phyloP scores from a whole-genome alignment of 2,113 vertebrate genomes.

The Corapipo altera region DNA sequence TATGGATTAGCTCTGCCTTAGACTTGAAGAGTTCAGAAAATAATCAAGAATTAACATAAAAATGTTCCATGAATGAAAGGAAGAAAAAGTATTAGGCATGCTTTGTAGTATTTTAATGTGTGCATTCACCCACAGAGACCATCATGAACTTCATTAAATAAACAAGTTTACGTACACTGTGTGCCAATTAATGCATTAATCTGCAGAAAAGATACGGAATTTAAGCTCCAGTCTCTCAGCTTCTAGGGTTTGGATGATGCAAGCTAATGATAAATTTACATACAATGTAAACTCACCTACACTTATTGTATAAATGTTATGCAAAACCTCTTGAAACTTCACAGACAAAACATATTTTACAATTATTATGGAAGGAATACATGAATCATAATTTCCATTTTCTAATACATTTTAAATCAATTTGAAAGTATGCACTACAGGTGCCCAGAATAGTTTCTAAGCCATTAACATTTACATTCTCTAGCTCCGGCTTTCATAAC shows the following conservation, averaged over 20 bases:
- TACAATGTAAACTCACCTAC: neutral
- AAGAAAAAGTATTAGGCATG: neutral
- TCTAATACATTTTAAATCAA: neutral
- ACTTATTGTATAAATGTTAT: neutral
- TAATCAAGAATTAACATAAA: neutral
- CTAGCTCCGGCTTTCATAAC: neutral
- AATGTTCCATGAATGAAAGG: neutral
- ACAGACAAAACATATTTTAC: neutral
- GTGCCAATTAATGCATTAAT: constrained; percentile 45
- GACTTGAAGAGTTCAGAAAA: neutral
- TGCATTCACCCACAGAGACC: neutral
- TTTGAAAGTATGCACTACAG: neutral
- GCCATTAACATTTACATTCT: neutral
- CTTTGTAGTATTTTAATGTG: neutral
- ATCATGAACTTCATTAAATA: constrained; percentile 27
- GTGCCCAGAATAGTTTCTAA: neutral
- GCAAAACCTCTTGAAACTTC: neutral
- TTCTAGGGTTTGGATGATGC: neutral
- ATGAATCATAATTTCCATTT: neutral
- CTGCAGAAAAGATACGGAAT: neutral
- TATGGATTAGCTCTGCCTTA: neutral
- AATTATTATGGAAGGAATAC: neutral
- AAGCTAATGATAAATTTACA: constrained; percentile 29
- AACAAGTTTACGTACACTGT: neutral
- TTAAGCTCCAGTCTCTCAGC: neutral